phyloP scores from a whole-genome alignment of 1,140 invertebrate genomes.

The Octopus sinensis region DNA sequence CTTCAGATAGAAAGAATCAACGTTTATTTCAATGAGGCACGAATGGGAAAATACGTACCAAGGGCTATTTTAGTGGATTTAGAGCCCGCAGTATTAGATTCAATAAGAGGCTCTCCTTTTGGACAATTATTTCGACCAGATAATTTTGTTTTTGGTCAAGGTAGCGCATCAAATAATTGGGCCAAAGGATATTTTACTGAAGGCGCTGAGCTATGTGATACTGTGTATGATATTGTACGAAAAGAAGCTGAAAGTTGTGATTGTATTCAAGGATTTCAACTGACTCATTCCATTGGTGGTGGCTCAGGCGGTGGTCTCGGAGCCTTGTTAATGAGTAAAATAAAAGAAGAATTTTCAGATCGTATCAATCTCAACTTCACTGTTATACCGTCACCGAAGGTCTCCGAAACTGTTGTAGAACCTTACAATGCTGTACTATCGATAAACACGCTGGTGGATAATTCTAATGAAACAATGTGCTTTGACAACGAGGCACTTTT shows the following conservation, averaged over 20 bases:
- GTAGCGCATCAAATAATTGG: constrained; percentile 69
- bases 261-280: too few relatives aligned
- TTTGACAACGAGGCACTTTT: constrained; percentile 81
- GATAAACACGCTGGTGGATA: constrained; percentile 56
- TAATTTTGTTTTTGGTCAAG: constrained; percentile 46
- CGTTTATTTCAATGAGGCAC: too few relatives aligned
- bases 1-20: too few relatives aligned
- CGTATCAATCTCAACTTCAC: constrained; percentile 89
- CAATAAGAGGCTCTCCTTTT: constrained; percentile 50
- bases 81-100: constrained; percentile 54
- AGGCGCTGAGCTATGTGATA: too few relatives aligned
- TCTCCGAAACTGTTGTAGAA: constrained; percentile 57
- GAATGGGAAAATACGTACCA: constrained; percentile 80
- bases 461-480: constrained; percentile 62
- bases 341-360: constrained; percentile 70
- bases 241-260: too few relatives aligned
- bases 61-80: constrained; percentile 79
- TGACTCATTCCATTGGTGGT: constrained; percentile 62
- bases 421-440: constrained; percentile 58
- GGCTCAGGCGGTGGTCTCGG: constrained; percentile 59
- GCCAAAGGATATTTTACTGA: constrained; percentile 83
- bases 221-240: too few relatives aligned
- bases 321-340: constrained; percentile 63
- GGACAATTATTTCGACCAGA: constrained; percentile 37
- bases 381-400: constrained; percentile 86